Base-by-base conservation (phyloP, 2,888 invertebrate genomes). In the Steinernema scapterisci region DNA sequence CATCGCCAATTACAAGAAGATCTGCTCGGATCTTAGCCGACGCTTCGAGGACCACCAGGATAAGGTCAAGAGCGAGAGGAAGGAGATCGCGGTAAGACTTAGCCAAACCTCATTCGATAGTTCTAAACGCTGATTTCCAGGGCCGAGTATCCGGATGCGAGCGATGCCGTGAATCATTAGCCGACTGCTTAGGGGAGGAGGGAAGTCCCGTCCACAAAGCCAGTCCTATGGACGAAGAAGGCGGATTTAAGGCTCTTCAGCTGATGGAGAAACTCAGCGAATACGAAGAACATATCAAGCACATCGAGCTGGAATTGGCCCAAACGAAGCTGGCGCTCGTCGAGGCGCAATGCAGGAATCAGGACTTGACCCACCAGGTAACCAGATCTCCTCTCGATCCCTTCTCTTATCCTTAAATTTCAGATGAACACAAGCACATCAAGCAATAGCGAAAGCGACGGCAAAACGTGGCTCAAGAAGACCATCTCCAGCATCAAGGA, bases 321-420 rank as follows among this genome's bases (percentile, higher is more conserved):
- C 94, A 95, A 88, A 95, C 97, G 0, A 99, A 99, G 89, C 90
- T 99, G 80, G 95, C 95, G 0, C 93, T 97, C 81, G 99, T 97
- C 5, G 96, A 99, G 89, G 82, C 85, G 0, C 82, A 86, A 63
- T 87, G 86, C 73, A 79, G 83, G 43, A 86, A 86, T 71, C 86
- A 86, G 78, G 86, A 95, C 88, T 89, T 97, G 79, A 94, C 93
- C 48, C 96, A 97, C 76, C 85, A 87, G 72, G 77, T 86, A 71
- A 92, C 23, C 13, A 16, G 9, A 38, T 38, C 13, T 27, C 21
- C 38, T 73, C 71, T 13, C 2, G 31, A 54, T 23, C 52, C 1
- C 9, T n/a, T 48, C 70, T 1, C 1, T n/a, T 7, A 38, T 2
- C 19, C 6, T 63, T 27, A 9, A 38, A 38, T 38, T 63, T 71